Evolutionary conservation across 2,797 vertebrate genomes (phyloP).

Genomic region (Chelonia mydas): DNA sequence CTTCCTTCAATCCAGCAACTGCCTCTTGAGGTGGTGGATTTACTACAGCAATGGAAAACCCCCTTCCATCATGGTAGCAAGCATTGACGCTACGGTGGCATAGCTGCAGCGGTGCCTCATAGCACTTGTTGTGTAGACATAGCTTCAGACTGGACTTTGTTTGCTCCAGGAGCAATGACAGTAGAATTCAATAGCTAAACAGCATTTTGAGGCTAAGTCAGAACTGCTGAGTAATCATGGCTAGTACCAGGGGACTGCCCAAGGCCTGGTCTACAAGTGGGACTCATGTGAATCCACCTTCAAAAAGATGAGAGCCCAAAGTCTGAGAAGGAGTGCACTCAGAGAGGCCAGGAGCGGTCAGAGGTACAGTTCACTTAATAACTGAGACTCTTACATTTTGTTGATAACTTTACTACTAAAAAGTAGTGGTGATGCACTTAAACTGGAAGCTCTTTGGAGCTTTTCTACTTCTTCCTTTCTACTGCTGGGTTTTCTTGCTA

Average conservation of each 20-base stretch:
- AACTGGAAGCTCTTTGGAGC: constrained; percentile 46
- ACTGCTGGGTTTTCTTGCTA: neutral
- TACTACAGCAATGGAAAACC: too few relatives aligned
- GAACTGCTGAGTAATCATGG: neutral
- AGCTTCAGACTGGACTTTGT: neutral
- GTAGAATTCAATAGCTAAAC: neutral
- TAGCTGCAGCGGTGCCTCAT: too few relatives aligned
- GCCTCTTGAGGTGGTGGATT: too few relatives aligned
- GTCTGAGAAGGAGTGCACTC: too few relatives aligned
- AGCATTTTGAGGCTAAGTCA: neutral
- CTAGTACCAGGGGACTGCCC: rapidly evolving
- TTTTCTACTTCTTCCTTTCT: constrained; percentile 21
- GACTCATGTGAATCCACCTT: neutral
- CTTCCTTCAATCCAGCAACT: too few relatives aligned
- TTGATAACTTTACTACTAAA: too few relatives aligned
- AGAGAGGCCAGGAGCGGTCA: too few relatives aligned
- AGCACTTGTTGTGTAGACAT: neutral
- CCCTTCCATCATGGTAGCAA: too few relatives aligned
- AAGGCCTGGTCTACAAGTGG: neutral
- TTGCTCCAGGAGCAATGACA: neutral
- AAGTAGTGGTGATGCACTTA: neutral
- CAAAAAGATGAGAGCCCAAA: too few relatives aligned
- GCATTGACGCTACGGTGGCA: too few relatives aligned
- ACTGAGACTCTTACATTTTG: too few relatives aligned
- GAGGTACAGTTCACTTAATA: too few relatives aligned